These are phyloP conservation scores for Matsumyia berberina DNA, from an alignment of 2,888 invertebrate species.

Conservation along the genomic window DNA sequence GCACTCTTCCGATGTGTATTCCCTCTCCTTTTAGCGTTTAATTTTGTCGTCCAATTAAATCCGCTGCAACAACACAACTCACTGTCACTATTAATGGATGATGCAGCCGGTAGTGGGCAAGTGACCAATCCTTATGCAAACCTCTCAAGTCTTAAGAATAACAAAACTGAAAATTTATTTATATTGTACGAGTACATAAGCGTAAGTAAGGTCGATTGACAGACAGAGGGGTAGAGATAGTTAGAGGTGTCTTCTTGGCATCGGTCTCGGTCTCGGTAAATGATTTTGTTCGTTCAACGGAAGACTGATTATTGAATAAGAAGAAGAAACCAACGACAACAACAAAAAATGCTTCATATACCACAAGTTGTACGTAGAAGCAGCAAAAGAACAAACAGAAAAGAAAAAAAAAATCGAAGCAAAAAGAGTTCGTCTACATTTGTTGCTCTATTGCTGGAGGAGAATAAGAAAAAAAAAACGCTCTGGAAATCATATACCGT, in stretches of 20 bases:
- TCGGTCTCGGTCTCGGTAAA: constrained; percentile 84
- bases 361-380: constrained; percentile 51
- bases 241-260: constrained; percentile 56
- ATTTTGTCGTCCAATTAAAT: constrained; percentile 56
- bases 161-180: constrained; percentile 51
- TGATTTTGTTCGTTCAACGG: constrained; percentile 85
- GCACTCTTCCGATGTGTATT: constrained; percentile 13
- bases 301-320: constrained; percentile 81
- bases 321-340: not conserved
- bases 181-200: not conserved
- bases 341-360: constrained; percentile 66
- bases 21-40: constrained; percentile 2
- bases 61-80: constrained; percentile 39
- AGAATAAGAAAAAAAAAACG: constrained; percentile 45
- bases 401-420: not conserved
- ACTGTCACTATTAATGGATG: constrained; percentile 54
- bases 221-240: constrained; percentile 12
- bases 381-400: constrained; percentile 23
- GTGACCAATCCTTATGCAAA: constrained; percentile 69
- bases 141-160: constrained; percentile 1
- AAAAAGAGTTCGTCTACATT: constrained; percentile 64
- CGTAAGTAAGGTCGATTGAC: not conserved
- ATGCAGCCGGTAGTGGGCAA: not conserved
- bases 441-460: constrained; percentile 24
- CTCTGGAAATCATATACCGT: constrained; percentile 74